Evolutionary conservation across 2,888 invertebrate genomes (phyloP), one percentile per base, ranked within the genome.

Genomic region (Dasypogon diadema): DNA sequence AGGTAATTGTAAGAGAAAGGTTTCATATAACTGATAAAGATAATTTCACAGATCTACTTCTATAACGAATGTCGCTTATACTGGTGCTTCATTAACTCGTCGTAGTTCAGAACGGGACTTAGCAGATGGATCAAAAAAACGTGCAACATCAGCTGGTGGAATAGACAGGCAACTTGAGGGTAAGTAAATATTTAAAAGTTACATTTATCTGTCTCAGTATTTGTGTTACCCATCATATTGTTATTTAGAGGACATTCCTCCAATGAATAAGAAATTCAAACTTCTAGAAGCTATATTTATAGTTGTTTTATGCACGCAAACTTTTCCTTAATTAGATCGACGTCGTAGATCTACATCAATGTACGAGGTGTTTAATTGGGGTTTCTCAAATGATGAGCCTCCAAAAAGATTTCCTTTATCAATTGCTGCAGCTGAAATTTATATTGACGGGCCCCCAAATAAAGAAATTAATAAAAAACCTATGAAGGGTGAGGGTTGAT

Each of bases 71-170:
- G 94, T 95, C 87, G 93, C 93, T 89, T 90, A 90, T 84, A 89
- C 90, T 85, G 91, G 92, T 86, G 89, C 90, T 87, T 90, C 92
- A 85, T 89, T 94, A 82, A 93, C 94, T 80, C 91, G 95, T 87
- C 91, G 94, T 84, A 93, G 94, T 83, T 94, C 93, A 76, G 95
- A 95, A 86, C 89, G 95, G 79, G 95, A 95, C 83, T 88, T 94
- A 81, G 87, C 85, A 85, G 91, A 91, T 81, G 89, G 90, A 80
- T 82, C 84, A 80, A 95, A 93, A 87, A 95, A 95, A 84, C 88
- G 92, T 81, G 91, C 92, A 79, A 91, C 91, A 77, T 92, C 92
- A 80, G 92, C 92, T 68, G 90, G 91, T 80, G 92, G 91, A 75
- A 88, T 92, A 79, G 92, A 92, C 84, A 88, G 92, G 82, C 89